Evolutionary conservation across 2,797 vertebrate genomes (phyloP).

Genomic region (Coilia nasus): DNA sequence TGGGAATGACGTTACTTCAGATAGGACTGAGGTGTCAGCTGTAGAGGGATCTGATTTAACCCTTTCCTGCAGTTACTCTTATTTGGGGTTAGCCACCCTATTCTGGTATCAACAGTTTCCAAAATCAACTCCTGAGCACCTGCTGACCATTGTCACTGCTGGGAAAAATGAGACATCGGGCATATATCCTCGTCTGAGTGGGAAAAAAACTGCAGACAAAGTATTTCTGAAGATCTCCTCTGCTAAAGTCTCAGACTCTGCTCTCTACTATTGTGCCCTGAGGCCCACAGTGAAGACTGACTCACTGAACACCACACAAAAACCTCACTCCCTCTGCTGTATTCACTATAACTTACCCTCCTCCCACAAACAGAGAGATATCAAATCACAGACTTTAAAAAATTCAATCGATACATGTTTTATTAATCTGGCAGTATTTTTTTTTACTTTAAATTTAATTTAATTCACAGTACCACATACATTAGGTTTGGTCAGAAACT

Average conservation of each 20-base stretch:
- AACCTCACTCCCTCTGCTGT: background rate
- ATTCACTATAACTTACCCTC: too few relatives aligned
- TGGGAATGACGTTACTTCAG: too few relatives aligned
- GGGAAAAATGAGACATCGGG: background rate
- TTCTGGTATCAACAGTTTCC: constrained; percentile 41
- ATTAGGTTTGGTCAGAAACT: too few relatives aligned
- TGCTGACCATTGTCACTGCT: background rate
- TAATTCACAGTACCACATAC: too few relatives aligned
- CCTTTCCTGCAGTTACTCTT: constrained; percentile 40
- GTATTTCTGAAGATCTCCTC: constrained; percentile 22
- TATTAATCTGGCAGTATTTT: too few relatives aligned
- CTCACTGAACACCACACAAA: constrained; percentile 21
- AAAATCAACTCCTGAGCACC: constrained; percentile 7
- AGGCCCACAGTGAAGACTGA: constrained; percentile 43
- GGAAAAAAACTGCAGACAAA: constrained; percentile 16
- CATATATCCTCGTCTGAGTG: background rate
- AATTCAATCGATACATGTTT: too few relatives aligned
- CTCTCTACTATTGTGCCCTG: constrained; percentile 45
- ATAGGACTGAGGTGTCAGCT: background rate
- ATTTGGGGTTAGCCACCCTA: background rate
- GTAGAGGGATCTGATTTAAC: constrained; percentile 19
- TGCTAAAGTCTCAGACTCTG: constrained; percentile 39
- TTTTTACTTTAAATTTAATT: too few relatives aligned
- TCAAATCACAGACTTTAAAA: too few relatives aligned
- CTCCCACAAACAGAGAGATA: too few relatives aligned